Base-by-base conservation (phyloP, 2,113 vertebrate genomes). In the Indicator maculatus region DNA sequence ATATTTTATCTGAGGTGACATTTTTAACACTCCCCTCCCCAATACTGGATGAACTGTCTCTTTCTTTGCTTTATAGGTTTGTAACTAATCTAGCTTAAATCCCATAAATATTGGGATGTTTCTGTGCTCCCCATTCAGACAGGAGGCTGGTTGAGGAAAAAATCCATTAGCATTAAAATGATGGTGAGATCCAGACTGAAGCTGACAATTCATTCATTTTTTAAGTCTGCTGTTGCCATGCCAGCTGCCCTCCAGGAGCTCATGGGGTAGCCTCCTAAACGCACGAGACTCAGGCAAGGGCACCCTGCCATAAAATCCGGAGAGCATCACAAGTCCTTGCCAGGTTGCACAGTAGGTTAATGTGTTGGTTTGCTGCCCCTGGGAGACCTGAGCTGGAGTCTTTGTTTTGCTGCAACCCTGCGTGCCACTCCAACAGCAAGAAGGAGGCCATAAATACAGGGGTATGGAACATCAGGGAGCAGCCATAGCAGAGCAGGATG, bases 1-100 rank as follows among this genome's bases (percentile, higher is more conserved):
- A 96, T 96, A 96, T 96, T 97, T 97, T 96, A 97, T 96, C 94
- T 95, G 88, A 97, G 96, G 95, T 97, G 96, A 93, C 96, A 96
- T 95, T 96, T 97, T 96, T 95, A 97, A 96, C 96, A 97, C 95
- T 91, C 95, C 93, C 90, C 65, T 92, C 88, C 91, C 88, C 94
- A 82, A n/a, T 92, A 79, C 81, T 96, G 93, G 92, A 96, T 96
- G 96, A 97, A 97, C 93, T 89, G 96, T 95, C 94, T 96, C 96
- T 95, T 97, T 97, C 90, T 97, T 97, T 83, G 86, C 96, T 97
- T 97, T 96, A 96, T 80, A 91, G 73, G 88, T 96, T 96, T 94
- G 88, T 89, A 95, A 93, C 84, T 96, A 95, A 96, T 95, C 95
- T 96, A 95, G 97, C 95, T 95, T 94, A 97, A 96, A 96, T 80